phyloP scores from a whole-genome alignment of 2,113 vertebrate species.

The Prunella fulvescens region DNA sequence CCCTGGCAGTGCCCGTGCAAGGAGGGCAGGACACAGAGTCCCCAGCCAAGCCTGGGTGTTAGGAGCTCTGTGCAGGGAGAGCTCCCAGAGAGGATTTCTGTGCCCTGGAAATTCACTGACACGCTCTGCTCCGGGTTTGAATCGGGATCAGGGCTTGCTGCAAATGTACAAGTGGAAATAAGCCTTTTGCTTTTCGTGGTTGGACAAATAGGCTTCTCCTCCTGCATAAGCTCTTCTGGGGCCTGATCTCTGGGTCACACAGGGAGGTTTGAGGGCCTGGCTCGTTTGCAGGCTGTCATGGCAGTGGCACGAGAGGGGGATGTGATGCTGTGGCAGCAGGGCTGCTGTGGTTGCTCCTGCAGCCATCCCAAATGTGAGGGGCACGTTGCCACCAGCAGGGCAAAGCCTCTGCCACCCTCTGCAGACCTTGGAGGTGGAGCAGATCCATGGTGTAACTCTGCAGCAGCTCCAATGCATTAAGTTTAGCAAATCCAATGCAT shows the following conservation, averaged over 20 bases:
- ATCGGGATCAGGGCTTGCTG: not conserved
- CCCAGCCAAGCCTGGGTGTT: not conserved
- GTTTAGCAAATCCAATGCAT: not conserved
- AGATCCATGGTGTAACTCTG: not conserved
- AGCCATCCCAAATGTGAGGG: not conserved
- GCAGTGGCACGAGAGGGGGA: not conserved
- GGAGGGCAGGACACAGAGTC: not conserved
- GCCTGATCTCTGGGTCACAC: not conserved
- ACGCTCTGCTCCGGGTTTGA: not conserved
- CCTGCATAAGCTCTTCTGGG: not conserved
- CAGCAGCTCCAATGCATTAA: not conserved
- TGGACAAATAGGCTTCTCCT: not conserved
- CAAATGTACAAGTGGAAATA: not conserved
- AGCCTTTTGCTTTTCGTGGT: not conserved
- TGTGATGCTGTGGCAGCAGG: not conserved
- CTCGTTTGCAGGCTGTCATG: not conserved
- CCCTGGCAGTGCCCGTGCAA: not conserved
- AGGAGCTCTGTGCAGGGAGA: not conserved
- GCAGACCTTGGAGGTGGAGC: not conserved
- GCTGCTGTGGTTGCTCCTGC: not conserved
- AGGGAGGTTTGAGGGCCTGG: not conserved
- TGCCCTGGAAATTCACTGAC: not conserved
- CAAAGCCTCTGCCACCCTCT: not conserved
- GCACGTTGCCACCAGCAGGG: not conserved
- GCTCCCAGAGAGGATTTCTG: not conserved